These are phyloP conservation scores for Drosophila ficusphila DNA, from an alignment of 1,140 invertebrate genomes.

Conservation along the genomic window DNA sequence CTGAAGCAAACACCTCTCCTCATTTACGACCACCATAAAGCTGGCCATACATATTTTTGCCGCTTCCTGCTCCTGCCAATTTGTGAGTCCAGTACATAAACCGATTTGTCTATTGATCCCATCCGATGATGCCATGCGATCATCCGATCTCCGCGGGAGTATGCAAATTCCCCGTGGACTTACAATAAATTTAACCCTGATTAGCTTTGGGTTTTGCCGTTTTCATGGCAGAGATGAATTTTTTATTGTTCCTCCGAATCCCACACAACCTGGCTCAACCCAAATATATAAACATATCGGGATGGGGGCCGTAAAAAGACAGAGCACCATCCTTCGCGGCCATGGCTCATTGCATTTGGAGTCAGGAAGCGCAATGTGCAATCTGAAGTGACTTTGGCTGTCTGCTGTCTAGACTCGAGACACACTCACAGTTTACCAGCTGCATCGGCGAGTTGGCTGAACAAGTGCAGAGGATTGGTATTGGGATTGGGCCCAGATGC, in stretches of 20 bases:
- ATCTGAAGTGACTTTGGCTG: slow-evolving; percentile 78
- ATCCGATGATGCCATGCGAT: slow-evolving; percentile 1
- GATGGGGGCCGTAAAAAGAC: slow-evolving; percentile 7
- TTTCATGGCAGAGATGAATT: slow-evolving; percentile 20
- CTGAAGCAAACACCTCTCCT: slow-evolving; percentile 28
- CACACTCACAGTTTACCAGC: slow-evolving; percentile 70
- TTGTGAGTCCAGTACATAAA: slow-evolving; percentile 25
- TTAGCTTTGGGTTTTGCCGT: slow-evolving; percentile 8
- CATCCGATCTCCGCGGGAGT: neutral
- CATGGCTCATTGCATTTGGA: slow-evolving; percentile 49
- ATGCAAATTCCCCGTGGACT: slow-evolving; percentile 24
- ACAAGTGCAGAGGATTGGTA: slow-evolving; percentile 63
- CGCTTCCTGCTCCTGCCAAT: slow-evolving; percentile 13
- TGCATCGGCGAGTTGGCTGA: slow-evolving; percentile 44
- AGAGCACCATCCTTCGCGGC: slow-evolving; percentile 24
- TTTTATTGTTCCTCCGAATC: slow-evolving; percentile 24
- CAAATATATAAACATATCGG: neutral
- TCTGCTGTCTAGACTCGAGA: slow-evolving; percentile 74
- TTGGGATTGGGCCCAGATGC: slow-evolving; percentile 3
- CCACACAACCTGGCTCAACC: slow-evolving; percentile 11
- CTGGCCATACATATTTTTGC: slow-evolving; percentile 10
- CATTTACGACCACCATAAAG: slow-evolving; percentile 25
- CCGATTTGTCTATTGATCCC: slow-evolving; percentile 17
- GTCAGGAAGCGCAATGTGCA: slow-evolving; percentile 80
- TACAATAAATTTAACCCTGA: slow-evolving; percentile 39